Percentiles rank a stretch among this genome's conserved stretches.
Evolutionary conservation across 2,113 vertebrate genomes (phyloP).

Genomic region (Panthera leo): DNA sequence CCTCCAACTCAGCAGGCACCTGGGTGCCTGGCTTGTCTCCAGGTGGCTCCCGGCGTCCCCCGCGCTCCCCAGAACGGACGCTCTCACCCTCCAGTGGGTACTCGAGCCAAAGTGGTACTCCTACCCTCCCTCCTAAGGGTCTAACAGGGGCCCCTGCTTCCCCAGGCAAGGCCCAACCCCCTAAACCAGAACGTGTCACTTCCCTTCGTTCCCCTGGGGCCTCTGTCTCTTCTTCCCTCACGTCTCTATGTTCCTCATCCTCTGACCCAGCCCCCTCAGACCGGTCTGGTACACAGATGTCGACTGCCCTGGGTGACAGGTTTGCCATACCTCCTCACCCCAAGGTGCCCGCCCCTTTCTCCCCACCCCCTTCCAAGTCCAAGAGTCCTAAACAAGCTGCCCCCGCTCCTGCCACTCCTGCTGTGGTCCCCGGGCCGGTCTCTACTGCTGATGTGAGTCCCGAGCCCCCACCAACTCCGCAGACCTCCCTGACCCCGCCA

Average conservation of each 20-base stretch:
- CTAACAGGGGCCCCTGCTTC: slow-evolving; percentile 84
- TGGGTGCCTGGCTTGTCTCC: slow-evolving; percentile 72
- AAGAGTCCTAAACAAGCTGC: slow-evolving; percentile 69
- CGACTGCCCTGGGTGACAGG: slow-evolving; percentile 76
- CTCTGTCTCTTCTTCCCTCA: slow-evolving; percentile 92
- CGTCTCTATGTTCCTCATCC: slow-evolving; percentile 91
- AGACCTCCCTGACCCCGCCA: slow-evolving; percentile 40
- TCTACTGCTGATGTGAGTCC: neutral
- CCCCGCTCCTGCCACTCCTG: neutral
- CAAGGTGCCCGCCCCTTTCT: slow-evolving; percentile 92
- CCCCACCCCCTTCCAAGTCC: slow-evolving; percentile 90
- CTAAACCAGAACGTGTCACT: slow-evolving; percentile 89
- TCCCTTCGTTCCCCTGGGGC: slow-evolving; percentile 88
- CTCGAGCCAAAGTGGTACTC: slow-evolving; percentile 97
- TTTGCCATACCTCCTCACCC: slow-evolving; percentile 93
- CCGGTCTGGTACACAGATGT: slow-evolving; percentile 28
- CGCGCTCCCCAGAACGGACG: slow-evolving; percentile 88
- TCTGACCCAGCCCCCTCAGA: slow-evolving; percentile 82
- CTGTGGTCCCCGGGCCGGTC: neutral
- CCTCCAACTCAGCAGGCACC: slow-evolving; percentile 43
- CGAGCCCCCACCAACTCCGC: neutral
- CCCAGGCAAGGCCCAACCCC: slow-evolving; percentile 88
- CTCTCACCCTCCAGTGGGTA: slow-evolving; percentile 98
- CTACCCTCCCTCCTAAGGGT: slow-evolving; percentile 91
- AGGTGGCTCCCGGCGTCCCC: slow-evolving; percentile 64